phyloP scores from a whole-genome alignment of 1,140 invertebrate species.

The Gryllus bimaculatus region DNA sequence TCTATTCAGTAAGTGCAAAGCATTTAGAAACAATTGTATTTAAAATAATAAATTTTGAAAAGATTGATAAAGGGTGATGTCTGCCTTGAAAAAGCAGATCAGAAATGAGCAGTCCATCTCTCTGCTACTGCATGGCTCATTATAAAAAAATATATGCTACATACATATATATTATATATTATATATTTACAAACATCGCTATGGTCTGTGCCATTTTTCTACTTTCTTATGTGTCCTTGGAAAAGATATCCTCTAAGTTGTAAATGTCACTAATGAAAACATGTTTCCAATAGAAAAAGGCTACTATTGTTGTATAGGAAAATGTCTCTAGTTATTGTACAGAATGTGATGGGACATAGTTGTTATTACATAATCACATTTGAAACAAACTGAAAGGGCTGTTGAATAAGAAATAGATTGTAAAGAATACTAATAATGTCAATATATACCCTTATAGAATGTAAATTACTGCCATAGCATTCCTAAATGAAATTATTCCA shows the following conservation, averaged over 20 bases:
- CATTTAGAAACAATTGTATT: neutral
- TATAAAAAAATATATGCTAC: neutral
- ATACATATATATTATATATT: neutral
- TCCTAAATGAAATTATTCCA: neutral
- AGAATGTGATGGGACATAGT: constrained; percentile 17
- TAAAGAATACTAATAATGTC: constrained; percentile 6
- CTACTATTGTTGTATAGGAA: constrained; percentile 20
- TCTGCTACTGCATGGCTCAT: neutral
- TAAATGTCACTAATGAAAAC: constrained; percentile 15
- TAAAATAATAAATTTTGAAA: neutral
- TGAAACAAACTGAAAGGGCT: constrained; percentile 18
- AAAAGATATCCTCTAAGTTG: constrained; percentile 16
- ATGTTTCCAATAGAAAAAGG: constrained; percentile 19
- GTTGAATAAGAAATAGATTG: constrained; percentile 16
- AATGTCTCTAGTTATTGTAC: constrained; percentile 20
- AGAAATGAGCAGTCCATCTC: neutral
- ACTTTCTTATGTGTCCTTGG: constrained; percentile 22
- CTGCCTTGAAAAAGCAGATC: neutral
- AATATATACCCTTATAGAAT: constrained; percentile 2
- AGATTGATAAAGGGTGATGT: neutral
- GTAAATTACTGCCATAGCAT: neutral
- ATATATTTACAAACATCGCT: constrained; percentile 8
- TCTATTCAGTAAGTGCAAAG: neutral
- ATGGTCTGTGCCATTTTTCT: constrained; percentile 21
- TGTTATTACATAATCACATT: constrained; percentile 20